These are phyloP conservation scores for Agrotis ipsilon DNA, from an alignment of 2,888 invertebrate genomes.

Conservation along the genomic window DNA sequence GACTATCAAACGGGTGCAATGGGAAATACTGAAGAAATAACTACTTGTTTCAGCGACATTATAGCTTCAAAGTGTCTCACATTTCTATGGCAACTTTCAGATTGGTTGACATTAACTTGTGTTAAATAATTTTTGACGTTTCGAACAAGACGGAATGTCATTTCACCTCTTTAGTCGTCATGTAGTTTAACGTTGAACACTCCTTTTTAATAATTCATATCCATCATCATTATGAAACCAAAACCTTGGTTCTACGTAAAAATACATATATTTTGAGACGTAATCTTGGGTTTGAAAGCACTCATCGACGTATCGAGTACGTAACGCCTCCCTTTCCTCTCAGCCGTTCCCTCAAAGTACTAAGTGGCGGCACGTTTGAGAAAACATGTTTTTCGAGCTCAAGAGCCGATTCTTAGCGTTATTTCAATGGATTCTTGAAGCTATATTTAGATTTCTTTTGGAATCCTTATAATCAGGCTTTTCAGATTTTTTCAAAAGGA, in stretches of 20 bases:
- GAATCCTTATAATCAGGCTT: not conserved
- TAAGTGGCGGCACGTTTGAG: constrained; percentile 36
- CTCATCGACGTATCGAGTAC: constrained; percentile 36
- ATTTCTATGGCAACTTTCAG: no score
- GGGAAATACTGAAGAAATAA: no score
- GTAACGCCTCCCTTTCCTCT: constrained; percentile 17
- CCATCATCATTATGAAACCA: not conserved
- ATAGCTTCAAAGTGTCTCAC: no score
- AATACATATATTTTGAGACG: constrained; percentile 1
- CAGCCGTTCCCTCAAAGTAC: constrained; percentile 25
- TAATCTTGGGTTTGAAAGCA: constrained; percentile 5
- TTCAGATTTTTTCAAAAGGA: not conserved
- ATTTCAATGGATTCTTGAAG: constrained; percentile 24
- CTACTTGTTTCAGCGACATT: no score
- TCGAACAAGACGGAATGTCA: no score
- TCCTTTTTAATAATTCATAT: no score
- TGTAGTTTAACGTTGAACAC: no score
- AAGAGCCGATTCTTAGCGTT: constrained; percentile 12
- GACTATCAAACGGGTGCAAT: no score
- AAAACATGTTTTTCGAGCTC: constrained; percentile 48
- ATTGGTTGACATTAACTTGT: no score
- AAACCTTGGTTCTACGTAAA: not conserved
- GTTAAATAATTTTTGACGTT: no score
- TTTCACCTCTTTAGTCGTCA: no score
- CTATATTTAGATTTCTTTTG: constrained; percentile 25